These are phyloP conservation scores for Myotis planiceps DNA, from an alignment of 2,797 vertebrate species.

Conservation along the genomic window DNA sequence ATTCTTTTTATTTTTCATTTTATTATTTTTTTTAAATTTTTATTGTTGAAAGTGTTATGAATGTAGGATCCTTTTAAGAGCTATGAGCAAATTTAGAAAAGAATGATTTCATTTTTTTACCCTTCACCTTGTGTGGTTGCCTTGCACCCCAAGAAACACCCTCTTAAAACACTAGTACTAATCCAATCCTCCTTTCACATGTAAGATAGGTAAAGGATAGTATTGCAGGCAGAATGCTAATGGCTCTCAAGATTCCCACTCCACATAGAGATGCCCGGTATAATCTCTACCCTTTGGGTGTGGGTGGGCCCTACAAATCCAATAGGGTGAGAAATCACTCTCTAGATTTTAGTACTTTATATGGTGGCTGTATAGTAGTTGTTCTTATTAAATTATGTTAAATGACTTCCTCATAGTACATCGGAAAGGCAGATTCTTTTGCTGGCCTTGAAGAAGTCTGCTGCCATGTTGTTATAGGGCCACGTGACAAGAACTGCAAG, in stretches of 20 bases:
- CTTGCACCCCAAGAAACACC: background rate
- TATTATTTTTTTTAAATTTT: too few relatives aligned
- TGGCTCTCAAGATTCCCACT: background rate
- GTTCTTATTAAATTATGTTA: background rate
- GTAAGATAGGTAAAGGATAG: background rate
- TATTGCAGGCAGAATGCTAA: background rate
- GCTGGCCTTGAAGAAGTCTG: background rate
- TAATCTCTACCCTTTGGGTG: background rate
- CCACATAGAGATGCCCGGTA: background rate
- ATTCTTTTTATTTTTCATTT: background rate
- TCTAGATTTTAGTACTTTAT: background rate
- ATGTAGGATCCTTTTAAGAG: background rate
- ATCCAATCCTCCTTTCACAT: background rate
- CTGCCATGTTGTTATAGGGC: background rate
- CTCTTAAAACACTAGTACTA: background rate
- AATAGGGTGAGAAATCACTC: background rate
- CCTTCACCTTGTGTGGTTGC: background rate
- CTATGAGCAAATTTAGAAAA: background rate
- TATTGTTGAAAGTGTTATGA: too few relatives aligned
- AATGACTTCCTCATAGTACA: background rate
- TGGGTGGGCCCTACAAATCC: background rate
- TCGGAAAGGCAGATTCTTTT: background rate
- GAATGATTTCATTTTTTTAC: background rate
- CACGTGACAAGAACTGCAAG: fast-evolving
- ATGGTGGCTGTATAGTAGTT: background rate